These are phyloP conservation scores for Escarpia spicata DNA, from an alignment of 2,888 invertebrate genomes.

Conservation along the genomic window DNA sequence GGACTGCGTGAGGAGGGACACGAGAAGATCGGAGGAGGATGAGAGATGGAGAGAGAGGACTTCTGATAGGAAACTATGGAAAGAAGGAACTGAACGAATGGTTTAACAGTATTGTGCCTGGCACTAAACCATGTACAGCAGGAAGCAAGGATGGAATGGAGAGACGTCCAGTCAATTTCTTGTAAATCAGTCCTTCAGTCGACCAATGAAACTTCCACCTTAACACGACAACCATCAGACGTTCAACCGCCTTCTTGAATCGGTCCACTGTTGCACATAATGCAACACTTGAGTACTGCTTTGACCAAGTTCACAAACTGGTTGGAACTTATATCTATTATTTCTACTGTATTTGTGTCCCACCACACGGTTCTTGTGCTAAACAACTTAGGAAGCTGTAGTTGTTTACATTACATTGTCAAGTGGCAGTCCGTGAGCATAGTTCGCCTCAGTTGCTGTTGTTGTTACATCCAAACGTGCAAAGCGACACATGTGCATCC, in stretches of 20 bases:
- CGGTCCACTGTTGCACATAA: no score
- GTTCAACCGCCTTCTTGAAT: not conserved
- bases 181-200: no score
- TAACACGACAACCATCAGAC: not conserved
- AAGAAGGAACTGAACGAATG: no score
- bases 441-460: not conserved
- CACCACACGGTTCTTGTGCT: not conserved
- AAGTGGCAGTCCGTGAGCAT: not conserved
- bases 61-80: no score
- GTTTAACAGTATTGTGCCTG: no score
- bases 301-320: not conserved
- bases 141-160: no score
- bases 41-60: no score
- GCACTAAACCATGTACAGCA: no score
- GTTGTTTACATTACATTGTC: not conserved
- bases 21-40: no score
- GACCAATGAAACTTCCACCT: not conserved
- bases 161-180: no score
- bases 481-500: not conserved
- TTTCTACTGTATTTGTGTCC: not conserved
- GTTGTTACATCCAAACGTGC: not conserved
- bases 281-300: no score
- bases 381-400: not conserved
- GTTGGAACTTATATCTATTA: not conserved
- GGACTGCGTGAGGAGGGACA: no score